Percentiles rank a stretch among this genome's conserved stretches.
These are phyloP conservation scores for Drosophila anomelani DNA, from an alignment of 2,888 invertebrate species.

Conservation along the genomic window DNA sequence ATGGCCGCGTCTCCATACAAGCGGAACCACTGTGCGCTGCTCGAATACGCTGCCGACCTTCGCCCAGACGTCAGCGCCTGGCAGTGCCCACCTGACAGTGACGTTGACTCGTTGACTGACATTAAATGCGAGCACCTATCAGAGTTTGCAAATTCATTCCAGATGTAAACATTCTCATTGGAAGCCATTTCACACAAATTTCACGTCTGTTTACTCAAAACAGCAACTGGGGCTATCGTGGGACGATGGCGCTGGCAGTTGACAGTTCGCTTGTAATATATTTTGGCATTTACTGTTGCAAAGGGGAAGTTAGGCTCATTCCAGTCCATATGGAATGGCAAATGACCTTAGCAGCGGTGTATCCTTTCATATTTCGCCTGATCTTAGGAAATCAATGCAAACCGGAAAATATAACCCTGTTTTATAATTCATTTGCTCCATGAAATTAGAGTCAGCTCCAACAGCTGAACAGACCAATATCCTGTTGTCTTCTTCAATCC, in stretches of 20 bases:
- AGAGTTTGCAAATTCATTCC: slow-evolving; percentile 74
- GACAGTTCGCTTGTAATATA: slow-evolving; percentile 35
- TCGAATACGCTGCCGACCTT: neutral
- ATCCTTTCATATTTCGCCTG: neutral
- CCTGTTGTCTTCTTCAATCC: too few species aligned
- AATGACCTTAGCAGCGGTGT: neutral
- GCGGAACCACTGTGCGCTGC: slow-evolving; percentile 7
- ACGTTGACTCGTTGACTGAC: slow-evolving; percentile 72
- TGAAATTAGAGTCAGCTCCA: neutral
- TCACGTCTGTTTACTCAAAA: slow-evolving; percentile 71
- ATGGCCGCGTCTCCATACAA: too few species aligned
- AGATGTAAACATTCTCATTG: slow-evolving; percentile 76
- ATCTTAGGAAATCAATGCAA: neutral
- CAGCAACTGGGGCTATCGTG: slow-evolving; percentile 69
- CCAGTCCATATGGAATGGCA: neutral
- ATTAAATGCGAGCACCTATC: slow-evolving; percentile 75
- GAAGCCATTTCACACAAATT: slow-evolving; percentile 73
- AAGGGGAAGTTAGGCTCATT: slow-evolving; percentile 14
- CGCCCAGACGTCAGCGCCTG: slow-evolving; percentile 13
- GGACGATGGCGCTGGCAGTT: slow-evolving; percentile 1
- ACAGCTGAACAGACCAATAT: neutral
- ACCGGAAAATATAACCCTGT: neutral
- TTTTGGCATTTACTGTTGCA: slow-evolving; percentile 42
- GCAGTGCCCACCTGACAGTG: slow-evolving; percentile 56
- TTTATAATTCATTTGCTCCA: neutral